Conservation (phyloP, 2,888 invertebrate genomes). For the Clunio marinus region DNA sequence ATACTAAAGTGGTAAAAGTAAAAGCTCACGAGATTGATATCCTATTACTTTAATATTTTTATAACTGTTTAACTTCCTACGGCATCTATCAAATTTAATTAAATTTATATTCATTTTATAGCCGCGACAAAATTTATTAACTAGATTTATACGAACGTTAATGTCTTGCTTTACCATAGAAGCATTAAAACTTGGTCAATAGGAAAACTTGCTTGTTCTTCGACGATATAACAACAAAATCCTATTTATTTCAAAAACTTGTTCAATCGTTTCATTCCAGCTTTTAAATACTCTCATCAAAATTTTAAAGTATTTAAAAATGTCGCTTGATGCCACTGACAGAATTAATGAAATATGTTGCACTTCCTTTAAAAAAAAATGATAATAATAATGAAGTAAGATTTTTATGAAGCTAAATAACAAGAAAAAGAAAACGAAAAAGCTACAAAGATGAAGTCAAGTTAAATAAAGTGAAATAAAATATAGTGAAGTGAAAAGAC, state of each 20-base stretch:
- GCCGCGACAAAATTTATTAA: too few species aligned
- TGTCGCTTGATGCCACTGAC: neutral
- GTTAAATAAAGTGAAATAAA: slow-evolving; percentile 10
- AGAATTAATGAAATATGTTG: neutral
- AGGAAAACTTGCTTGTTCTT: too few species aligned
- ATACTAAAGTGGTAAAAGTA: too few species aligned
- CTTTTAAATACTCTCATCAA: neutral
- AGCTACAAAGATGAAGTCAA: neutral
- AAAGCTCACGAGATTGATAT: neutral
- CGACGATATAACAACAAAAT: too few species aligned
- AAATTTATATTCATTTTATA: too few species aligned
- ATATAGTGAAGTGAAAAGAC: neutral
- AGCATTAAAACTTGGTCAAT: too few species aligned
- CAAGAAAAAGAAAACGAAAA: neutral
- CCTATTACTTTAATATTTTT: too few species aligned
- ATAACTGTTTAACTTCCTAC: neutral
- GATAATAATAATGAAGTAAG: too few species aligned
- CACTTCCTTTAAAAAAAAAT: slow-evolving; percentile 5
- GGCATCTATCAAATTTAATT: too few species aligned
- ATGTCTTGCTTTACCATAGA: too few species aligned
- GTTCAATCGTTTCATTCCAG: neutral
- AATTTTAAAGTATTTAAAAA: neutral
- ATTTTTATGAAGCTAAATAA: neutral
- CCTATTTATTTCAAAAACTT: too few species aligned
- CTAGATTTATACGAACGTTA: too few species aligned